A percentile compares a stretch with the other conserved stretches of the same genome.
phyloP scores from a whole-genome alignment of 1,140 invertebrate species.

The Achroia grisella region DNA sequence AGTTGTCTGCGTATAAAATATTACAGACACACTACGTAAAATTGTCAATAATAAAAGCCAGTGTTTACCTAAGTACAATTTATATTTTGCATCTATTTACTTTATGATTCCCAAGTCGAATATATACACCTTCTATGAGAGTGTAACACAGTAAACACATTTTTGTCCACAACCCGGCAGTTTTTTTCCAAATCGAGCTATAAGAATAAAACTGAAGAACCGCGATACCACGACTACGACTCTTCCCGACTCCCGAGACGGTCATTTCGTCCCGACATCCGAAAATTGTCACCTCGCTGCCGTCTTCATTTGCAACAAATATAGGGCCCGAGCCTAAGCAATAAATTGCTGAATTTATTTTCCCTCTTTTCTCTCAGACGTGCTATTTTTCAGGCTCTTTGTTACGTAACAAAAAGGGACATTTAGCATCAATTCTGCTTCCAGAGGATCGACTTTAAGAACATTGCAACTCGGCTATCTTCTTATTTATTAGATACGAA shows the following conservation, averaged over 20 bases:
- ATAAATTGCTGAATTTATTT: slow-evolving; percentile 66
- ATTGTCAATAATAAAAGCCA: too few species aligned
- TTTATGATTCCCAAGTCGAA: too few species aligned
- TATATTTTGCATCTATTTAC: too few species aligned
- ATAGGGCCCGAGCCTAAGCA: slow-evolving; percentile 51
- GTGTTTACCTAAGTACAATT: too few species aligned
- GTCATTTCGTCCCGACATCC: slow-evolving; percentile 50
- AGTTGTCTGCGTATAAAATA: too few species aligned
- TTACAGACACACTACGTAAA: too few species aligned
- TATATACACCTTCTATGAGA: not conserved
- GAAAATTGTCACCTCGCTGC: slow-evolving; percentile 63
- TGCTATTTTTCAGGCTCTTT: slow-evolving; percentile 57
- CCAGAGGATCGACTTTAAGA: slow-evolving; percentile 14
- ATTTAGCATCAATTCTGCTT: slow-evolving; percentile 25
- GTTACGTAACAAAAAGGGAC: slow-evolving; percentile 45
- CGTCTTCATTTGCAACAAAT: slow-evolving; percentile 69
- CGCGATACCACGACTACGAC: slow-evolving; percentile 29
- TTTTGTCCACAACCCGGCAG: not conserved
- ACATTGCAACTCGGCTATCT: slow-evolving; percentile 6
- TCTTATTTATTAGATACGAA: too few species aligned
- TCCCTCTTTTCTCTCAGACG: slow-evolving; percentile 45
- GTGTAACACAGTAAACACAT: not conserved
- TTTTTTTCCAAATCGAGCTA: slow-evolving; percentile 3
- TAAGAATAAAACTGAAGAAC: slow-evolving; percentile 39
- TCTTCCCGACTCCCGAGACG: slow-evolving; percentile 49